phyloP scores from a whole-genome alignment of 2,113 vertebrate genomes.

The Pedetes capensis region DNA sequence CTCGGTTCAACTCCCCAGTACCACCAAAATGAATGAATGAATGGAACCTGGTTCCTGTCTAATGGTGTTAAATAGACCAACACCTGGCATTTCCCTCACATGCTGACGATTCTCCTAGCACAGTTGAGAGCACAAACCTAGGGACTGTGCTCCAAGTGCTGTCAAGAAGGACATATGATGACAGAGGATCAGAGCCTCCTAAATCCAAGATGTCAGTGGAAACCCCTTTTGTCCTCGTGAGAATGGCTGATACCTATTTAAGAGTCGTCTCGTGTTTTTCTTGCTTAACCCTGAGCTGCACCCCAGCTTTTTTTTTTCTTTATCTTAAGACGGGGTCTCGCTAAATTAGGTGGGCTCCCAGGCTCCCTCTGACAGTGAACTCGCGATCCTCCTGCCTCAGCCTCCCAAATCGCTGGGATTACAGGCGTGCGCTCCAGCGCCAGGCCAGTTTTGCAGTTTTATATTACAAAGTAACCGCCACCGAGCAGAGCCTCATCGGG shows the following conservation, averaged over 20 bases:
- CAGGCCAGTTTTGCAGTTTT: background rate
- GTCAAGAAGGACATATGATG: background rate
- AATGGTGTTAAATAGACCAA: too few relatives aligned
- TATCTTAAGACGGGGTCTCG: background rate
- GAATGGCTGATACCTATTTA: background rate
- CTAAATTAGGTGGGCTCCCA: too few relatives aligned
- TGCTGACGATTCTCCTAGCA: background rate
- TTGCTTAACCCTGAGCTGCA: too few relatives aligned
- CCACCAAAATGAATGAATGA: too few relatives aligned
- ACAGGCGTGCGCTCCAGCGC: too few relatives aligned
- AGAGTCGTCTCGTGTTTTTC: background rate
- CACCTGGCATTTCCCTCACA: background rate
- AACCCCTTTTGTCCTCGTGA: background rate
- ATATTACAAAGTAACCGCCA: background rate
- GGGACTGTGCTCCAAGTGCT: background rate
- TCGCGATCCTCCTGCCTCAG: too few relatives aligned
- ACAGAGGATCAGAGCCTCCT: background rate
- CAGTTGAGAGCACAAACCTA: background rate
- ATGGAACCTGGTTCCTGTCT: background rate
- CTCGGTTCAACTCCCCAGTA: too few relatives aligned
- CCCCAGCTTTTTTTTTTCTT: too few relatives aligned
- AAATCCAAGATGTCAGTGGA: background rate
- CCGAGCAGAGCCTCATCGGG: accelerated
- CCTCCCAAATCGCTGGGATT: too few relatives aligned
- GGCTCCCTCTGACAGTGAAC: too few relatives aligned